Evolutionary conservation across 2,888 invertebrate species (phyloP).

Genomic region (Tromatobia lineatoria): DNA sequence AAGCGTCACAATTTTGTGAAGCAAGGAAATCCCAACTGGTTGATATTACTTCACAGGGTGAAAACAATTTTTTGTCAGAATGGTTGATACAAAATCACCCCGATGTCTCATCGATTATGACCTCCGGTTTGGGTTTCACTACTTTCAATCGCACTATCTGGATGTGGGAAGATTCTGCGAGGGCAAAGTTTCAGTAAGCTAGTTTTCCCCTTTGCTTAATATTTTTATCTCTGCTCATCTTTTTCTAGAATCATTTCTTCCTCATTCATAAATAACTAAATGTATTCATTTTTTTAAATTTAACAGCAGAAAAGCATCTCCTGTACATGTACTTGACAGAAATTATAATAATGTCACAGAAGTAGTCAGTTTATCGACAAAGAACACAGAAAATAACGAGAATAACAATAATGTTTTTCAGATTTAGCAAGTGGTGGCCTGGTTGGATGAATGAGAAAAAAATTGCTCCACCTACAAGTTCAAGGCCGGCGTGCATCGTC

Average conservation of each 20-base stretch:
- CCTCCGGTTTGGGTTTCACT: conserved; percentile 86
- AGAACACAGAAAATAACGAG: not conserved
- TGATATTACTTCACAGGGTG: conserved; percentile 86
- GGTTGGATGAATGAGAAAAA: conserved; percentile 82
- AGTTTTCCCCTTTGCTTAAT: not conserved
- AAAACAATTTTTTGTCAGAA: conserved; percentile 87
- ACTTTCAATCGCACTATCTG: conserved; percentile 83
- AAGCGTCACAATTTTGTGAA: conserved; percentile 85
- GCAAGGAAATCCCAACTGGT: conserved; percentile 85
- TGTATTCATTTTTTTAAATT: not conserved
- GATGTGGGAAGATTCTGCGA: conserved; percentile 85
- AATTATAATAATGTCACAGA: no score
- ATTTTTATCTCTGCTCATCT: not conserved
- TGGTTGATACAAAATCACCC: conserved; percentile 84
- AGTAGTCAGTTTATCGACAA: not conserved
- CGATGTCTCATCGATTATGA: conserved; percentile 84
- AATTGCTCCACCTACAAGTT: conserved; percentile 72
- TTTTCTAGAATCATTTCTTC: not conserved
- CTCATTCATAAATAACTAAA: not conserved
- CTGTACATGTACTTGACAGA: no score
- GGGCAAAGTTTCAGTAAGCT: conserved; percentile 78
- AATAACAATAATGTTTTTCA: conserved; percentile 51
- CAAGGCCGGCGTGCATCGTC: conserved; percentile 83
- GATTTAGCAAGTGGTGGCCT: conserved; percentile 86
- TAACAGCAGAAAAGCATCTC: no score